Evolutionary conservation across 2,797 vertebrate species (phyloP).

Genomic region (Chiroxiphia lanceolata): DNA sequence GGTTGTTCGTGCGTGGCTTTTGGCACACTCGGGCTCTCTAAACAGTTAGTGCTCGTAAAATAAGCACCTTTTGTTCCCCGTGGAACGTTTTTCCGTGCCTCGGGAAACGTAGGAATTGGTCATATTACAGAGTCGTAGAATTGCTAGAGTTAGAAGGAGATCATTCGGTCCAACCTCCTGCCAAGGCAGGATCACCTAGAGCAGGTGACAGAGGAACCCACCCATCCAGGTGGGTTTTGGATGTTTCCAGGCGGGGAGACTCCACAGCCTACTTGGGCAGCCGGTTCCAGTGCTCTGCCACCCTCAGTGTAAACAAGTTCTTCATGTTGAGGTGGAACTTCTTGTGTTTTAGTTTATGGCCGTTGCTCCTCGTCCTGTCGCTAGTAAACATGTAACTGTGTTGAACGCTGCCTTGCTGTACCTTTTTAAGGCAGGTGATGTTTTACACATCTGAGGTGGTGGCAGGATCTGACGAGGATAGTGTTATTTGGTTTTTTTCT

Average conservation of each 20-base stretch:
- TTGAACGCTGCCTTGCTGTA: neutral
- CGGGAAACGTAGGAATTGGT: neutral
- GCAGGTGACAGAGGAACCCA: neutral
- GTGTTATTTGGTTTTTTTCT: neutral
- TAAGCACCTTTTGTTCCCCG: accelerated
- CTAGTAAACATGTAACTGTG: neutral
- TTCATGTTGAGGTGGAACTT: neutral
- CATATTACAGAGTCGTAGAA: accelerated
- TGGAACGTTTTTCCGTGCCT: neutral
- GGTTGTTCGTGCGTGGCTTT: neutral
- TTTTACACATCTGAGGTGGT: neutral
- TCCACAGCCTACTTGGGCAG: neutral
- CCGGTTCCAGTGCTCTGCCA: neutral
- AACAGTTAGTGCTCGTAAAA: accelerated
- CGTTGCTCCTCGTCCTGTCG: accelerated
- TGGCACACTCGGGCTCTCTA: accelerated
- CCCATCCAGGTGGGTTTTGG: accelerated
- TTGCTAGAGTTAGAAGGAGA: neutral
- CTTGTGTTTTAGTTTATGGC: neutral
- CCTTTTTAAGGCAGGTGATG: neutral
- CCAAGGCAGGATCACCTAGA: neutral
- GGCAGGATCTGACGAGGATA: neutral
- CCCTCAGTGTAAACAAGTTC: accelerated
- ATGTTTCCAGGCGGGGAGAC: neutral
- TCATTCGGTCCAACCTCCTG: neutral